Evolutionary conservation across 2,888 invertebrate genomes (phyloP), one percentile per base, ranked within the genome.

Genomic region (Elegia similella): DNA sequence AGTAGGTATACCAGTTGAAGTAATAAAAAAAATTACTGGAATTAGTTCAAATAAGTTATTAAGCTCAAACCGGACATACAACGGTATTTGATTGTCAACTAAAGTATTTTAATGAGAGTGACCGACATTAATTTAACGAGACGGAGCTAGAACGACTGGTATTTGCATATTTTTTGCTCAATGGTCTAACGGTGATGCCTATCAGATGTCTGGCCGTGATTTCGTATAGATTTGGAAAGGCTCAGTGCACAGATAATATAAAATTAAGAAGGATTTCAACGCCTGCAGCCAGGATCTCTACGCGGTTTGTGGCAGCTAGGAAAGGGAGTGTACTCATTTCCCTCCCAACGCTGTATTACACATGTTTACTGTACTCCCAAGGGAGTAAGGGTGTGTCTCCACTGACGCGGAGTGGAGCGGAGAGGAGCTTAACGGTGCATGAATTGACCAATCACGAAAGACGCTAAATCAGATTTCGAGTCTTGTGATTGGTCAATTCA

Each of bases 161-260:
- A 46, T 48, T 48, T 48, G 48, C 32, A 48, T 48, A 48, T 48
- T 48, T 48, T 48, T 48, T 48, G 48, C 48, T 12, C 15, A 48
- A 16, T 8, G 7, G 32, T 10, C 13, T 48, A 48, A 48, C 32
- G 32, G 48, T 48, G 30, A 2, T 32, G 38, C 38, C 38, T 38
- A 38, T 38, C n/a, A 38, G 7, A 38, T 12, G 38, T 38, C 38
- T 38, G 38, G 38, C 2, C 8, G 38, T 38, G n/a, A 38, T 38
- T 0, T 38, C 12, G n/a, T 12, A 38, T n/a, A 38, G 38, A 38
- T 38, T 38, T n/a, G 38, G n/a, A 38, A 38, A 38, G 1, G n/a
- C 38, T n/a, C 38, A 12, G 12, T 12, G 3, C n/a, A 38, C 12
- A 2, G 38, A 38, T 38, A 38, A n/a, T 12, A 12, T 38, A 8